Conservation (phyloP, 2,888 invertebrate species). For the Macaria liturata region DNA sequence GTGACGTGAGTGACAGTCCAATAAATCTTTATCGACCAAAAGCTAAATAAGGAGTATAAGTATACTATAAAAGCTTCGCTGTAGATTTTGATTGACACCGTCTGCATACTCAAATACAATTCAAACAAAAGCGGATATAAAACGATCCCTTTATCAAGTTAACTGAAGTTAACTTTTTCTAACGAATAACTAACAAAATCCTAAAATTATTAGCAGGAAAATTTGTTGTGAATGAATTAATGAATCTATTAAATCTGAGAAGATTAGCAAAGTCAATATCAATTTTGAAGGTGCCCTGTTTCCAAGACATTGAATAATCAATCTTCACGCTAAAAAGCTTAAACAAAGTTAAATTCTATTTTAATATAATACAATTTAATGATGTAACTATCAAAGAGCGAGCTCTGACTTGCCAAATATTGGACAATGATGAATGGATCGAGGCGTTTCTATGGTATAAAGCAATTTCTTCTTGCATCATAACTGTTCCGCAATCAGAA, state of each 20-base stretch:
- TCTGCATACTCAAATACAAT: conserved; percentile 38
- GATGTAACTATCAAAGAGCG: conserved; percentile 40
- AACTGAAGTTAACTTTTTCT: too few relatives aligned
- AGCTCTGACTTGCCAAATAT: conserved; percentile 46
- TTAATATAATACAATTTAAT: conserved; percentile 38
- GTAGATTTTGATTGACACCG: conserved; percentile 24
- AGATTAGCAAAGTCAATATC: conserved; percentile 4
- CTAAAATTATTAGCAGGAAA: too few relatives aligned
- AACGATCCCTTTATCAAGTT: too few relatives aligned
- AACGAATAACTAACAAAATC: too few relatives aligned
- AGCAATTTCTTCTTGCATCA: conserved; percentile 46
- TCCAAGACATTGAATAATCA: conserved; percentile 16
- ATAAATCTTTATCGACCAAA: conserved; percentile 16
- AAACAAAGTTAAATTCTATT: conserved; percentile 25
- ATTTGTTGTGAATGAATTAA: too few relatives aligned
- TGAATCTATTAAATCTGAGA: background rate
- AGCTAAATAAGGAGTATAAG: conserved; percentile 19
- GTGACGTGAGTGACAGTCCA: conserved; percentile 20
- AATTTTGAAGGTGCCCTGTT: conserved; percentile 1
- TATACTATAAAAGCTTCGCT: conserved; percentile 20
- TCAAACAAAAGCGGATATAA: conserved; percentile 29
- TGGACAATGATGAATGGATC: conserved; percentile 46
- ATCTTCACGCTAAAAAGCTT: conserved; percentile 20
- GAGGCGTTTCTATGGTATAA: conserved; percentile 39
- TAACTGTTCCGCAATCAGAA: conserved; percentile 22